A percentile compares a stretch with the other conserved stretches of the same genome.
Conservation (phyloP, 1,140 invertebrate genomes). For the Catajapyx aquilonaris region DNA sequence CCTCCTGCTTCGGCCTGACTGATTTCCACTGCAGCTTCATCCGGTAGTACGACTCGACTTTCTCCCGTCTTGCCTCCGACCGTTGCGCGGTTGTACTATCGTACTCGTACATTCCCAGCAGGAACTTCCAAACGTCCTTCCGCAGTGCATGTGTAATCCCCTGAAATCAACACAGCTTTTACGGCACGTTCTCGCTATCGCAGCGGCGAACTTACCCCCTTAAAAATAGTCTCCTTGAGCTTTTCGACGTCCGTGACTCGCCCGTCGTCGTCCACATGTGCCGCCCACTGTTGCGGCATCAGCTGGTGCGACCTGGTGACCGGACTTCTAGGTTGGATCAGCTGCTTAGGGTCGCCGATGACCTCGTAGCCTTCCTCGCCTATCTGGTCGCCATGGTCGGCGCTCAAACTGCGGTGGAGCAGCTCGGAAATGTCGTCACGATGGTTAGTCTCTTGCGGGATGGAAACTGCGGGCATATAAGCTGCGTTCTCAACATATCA, state of each 20-base stretch:
- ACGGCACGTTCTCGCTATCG: background rate
- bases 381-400: conserved; percentile 25
- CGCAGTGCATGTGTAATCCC: conserved; percentile 47
- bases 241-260: conserved; percentile 41
- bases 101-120: conserved; percentile 78
- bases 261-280: conserved; percentile 51
- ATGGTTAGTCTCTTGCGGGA: conserved; percentile 13
- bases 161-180: conserved; percentile 17
- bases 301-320: conserved; percentile 40
- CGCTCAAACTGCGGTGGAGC: conserved; percentile 25
- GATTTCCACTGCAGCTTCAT: conserved; percentile 96
- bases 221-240: conserved; percentile 64
- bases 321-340: conserved; percentile 13
- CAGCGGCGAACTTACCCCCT: conserved; percentile 42
- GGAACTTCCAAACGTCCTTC: conserved; percentile 82
- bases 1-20: conserved; percentile 68
- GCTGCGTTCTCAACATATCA: background rate
- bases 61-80: conserved; percentile 38
- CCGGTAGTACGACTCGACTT: conserved; percentile 69
- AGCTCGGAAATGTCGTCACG: conserved; percentile 31
- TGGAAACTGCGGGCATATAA: conserved; percentile 17
- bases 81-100: conserved; percentile 50
- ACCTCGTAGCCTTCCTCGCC: conserved; percentile 17
- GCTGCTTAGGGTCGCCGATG: conserved; percentile 2
- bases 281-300: conserved; percentile 54